Base-by-base conservation (phyloP, 2,797 vertebrate species). In the Alosa sapidissima region DNA sequence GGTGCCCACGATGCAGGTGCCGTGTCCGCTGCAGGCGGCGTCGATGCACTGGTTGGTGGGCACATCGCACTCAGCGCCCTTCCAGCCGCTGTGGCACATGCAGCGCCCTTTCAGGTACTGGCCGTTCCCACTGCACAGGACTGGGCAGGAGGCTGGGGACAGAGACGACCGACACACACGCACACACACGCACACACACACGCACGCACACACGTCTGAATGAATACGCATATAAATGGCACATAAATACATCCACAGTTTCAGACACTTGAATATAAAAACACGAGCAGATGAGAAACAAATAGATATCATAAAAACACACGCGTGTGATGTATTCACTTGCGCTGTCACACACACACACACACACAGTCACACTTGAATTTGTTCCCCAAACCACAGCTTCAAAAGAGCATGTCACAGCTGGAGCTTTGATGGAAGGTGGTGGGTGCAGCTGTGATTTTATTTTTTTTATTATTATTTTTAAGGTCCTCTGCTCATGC, bases 41-140 rank as follows among this genome's bases (percentile, higher is more conserved):
- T 99, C 98, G 0, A 99, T 96, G 90, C 98, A 99, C 95, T 99
- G 98, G 94, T 94, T 98, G 41, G 98, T 99, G 2, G 98, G 97
- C 88, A 99, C 97, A 0, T 99, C 98, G 0, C 98, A 99, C 87
- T 99, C 98, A 0, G 97, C 96, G 3, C 98, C 98, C 92, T 99
- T 99, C 98, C 98, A 99, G 88, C 98, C 98, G 0, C 98, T 99
- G 91, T 99, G 98, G 92, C 98, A 99, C 93, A 99, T 93, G 91
- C 98, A 99, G 87, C 97, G 95, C 62, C 98, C 98, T 93, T 99
- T 99, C 93, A 98, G 96, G 92, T 99, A 99, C 90, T 99, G 98
- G 85, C 98, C 98, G 0, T 99, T 99, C 45, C 98, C 98, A 0
- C 98, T 99, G 95, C 98, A 99, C 78, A 99, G 96, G 89, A 99